These are phyloP conservation scores for Ferrisia virgata DNA, from an alignment of 2,888 invertebrate species.

Conservation along the genomic window DNA sequence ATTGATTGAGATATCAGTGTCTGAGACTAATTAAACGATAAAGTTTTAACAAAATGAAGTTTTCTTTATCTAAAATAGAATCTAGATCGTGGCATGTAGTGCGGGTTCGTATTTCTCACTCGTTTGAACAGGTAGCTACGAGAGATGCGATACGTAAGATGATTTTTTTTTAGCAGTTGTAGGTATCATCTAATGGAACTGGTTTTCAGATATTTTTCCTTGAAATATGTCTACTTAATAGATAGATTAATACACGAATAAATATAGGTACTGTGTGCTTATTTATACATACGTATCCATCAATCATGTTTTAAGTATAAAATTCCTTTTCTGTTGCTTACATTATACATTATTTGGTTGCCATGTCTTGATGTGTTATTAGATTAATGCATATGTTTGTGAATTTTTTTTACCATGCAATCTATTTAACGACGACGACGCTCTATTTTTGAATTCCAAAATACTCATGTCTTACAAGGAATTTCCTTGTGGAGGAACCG, in stretches of 20 bases:
- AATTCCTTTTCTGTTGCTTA: background rate
- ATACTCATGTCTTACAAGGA: too few relatives aligned
- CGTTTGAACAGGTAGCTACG: background rate
- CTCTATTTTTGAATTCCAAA: too few relatives aligned
- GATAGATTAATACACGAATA: conserved; percentile 11
- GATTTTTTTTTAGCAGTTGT: background rate
- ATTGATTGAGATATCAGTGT: background rate
- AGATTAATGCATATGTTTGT: background rate
- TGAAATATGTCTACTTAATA: background rate
- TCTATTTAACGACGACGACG: too few relatives aligned
- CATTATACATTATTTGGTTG: too few relatives aligned
- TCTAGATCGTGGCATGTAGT: background rate
- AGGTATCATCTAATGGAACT: background rate
- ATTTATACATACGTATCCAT: background rate
- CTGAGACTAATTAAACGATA: conserved; percentile 1
- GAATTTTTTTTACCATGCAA: too few relatives aligned
- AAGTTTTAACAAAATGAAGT: conserved; percentile 9
- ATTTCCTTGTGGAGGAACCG: too few relatives aligned
- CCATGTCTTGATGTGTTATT: background rate
- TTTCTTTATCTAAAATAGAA: conserved; percentile 8
- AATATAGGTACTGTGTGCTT: background rate
- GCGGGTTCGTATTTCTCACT: background rate
- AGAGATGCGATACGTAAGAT: background rate
- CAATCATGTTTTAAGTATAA: background rate
- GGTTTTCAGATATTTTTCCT: background rate